Evolutionary conservation across 1,140 invertebrate species (phyloP).

Genomic region (Glomeris maerens): DNA sequence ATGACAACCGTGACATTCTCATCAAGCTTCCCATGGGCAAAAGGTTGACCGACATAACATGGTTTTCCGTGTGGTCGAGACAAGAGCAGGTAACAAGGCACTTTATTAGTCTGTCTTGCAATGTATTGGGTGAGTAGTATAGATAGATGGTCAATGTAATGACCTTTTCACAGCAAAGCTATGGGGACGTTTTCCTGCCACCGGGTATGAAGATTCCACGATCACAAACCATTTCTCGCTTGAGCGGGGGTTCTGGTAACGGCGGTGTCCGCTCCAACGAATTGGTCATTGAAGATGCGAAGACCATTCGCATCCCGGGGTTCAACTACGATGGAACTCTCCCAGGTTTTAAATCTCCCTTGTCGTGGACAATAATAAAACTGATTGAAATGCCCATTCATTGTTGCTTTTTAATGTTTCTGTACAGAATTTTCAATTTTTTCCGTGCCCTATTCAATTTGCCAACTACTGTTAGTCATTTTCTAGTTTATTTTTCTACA

Average conservation of each 20-base stretch:
- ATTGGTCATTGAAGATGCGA: slow-evolving; percentile 76
- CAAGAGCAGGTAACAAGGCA: slow-evolving; percentile 62
- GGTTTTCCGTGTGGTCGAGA: slow-evolving; percentile 77
- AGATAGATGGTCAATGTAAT: not conserved
- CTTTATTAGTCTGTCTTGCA: not conserved
- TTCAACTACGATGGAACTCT: slow-evolving; percentile 79
- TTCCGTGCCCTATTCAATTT: not conserved
- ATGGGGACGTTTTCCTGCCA: slow-evolving; percentile 67
- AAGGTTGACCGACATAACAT: slow-evolving; percentile 68
- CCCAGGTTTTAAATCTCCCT: slow-evolving; percentile 9
- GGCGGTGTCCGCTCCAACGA: slow-evolving; percentile 60
- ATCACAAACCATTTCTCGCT: slow-evolving; percentile 57
- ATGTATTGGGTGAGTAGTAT: not conserved
- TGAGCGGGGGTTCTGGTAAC: slow-evolving; percentile 50
- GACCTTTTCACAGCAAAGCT: slow-evolving; percentile 48
- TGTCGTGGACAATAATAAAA: no score
- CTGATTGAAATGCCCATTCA: no score
- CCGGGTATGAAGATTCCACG: slow-evolving; percentile 53
- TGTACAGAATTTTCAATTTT: not conserved
- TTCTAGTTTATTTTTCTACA: no score
- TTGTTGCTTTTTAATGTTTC: not conserved
- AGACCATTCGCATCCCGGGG: slow-evolving; percentile 84
- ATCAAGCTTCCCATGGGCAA: slow-evolving; percentile 64
- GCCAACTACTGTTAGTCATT: not conserved
- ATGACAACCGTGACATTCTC: slow-evolving; percentile 63